A percentile compares a stretch with the other conserved stretches of the same genome.
phyloP scores from a whole-genome alignment of 2,888 invertebrate species.

The Polydesmus complanatus region DNA sequence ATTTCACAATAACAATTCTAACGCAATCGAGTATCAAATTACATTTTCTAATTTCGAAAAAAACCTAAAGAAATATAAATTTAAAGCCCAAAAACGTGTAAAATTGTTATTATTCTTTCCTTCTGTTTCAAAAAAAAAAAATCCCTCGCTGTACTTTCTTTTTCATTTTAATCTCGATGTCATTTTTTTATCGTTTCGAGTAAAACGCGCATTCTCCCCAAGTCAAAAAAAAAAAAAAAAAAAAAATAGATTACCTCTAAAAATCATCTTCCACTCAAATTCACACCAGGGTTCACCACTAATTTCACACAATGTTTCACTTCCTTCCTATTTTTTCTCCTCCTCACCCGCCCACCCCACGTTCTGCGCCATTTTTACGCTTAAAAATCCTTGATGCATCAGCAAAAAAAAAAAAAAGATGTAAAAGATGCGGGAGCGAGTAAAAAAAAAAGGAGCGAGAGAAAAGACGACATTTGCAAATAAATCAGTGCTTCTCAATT shows the following conservation, averaged over 20 bases:
- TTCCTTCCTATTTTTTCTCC: neutral
- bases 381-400: neutral
- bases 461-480: neutral
- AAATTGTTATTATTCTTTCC: too few species aligned
- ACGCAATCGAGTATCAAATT: too few species aligned
- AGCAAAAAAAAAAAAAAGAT: neutral
- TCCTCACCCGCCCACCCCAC: neutral
- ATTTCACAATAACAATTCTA: too few species aligned
- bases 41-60: too few species aligned
- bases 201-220: neutral
- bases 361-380: neutral
- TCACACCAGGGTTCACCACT: neutral
- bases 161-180: neutral
- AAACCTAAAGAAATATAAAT: too few species aligned
- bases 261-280: neutral
- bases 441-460: neutral
- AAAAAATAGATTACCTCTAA: neutral
- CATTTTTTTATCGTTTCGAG: neutral
- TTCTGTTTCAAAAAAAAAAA: too few species aligned
- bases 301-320: neutral
- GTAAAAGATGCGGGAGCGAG: neutral
- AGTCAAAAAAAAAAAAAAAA: too few species aligned
- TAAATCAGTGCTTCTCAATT: too few species aligned
- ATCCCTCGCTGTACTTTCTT: too few species aligned
- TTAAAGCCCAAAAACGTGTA: too few species aligned